These are phyloP conservation scores for Ctenodactylus gundi DNA, from an alignment of 2,113 vertebrate genomes.

Conservation along the genomic window DNA sequence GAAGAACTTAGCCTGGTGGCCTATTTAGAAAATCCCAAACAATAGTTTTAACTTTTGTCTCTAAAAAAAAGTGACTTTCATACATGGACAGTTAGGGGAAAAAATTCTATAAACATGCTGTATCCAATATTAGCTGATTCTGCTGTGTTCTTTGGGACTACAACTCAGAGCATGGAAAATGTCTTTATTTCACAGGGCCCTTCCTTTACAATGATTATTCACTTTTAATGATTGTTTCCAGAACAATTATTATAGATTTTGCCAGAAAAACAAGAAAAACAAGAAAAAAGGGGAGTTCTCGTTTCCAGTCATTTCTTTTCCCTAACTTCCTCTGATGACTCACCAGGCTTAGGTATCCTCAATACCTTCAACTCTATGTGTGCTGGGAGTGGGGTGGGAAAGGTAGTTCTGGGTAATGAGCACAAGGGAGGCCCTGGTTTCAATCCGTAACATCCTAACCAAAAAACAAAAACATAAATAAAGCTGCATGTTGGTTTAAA, in stretches of 20 bases:
- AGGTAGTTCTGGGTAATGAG: too few relatives aligned
- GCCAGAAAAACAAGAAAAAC: not conserved
- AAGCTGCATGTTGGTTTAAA: not conserved
- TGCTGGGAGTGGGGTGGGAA: not conserved
- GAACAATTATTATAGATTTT: not conserved
- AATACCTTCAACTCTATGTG: not conserved
- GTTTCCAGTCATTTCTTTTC: not conserved
- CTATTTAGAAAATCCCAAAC: not conserved
- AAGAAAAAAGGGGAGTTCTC: not conserved
- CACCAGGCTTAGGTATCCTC: not conserved
- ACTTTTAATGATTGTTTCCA: not conserved
- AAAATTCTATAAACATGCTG: not conserved
- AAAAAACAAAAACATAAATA: not conserved
- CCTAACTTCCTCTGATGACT: not conserved
- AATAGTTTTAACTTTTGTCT: not conserved
- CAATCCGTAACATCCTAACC: not conserved
- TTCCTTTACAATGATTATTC: conserved; percentile 11
- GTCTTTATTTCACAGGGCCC: not conserved
- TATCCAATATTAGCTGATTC: not conserved
- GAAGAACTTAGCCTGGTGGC: not conserved
- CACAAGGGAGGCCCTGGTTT: not conserved
- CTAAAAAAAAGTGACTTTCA: conserved; percentile 22
- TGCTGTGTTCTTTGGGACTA: not conserved
- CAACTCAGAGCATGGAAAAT: not conserved
- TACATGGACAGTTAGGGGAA: not conserved